Evolutionary conservation across 2,888 invertebrate genomes (phyloP).

Genomic region (Oscheius myriophilus): DNA sequence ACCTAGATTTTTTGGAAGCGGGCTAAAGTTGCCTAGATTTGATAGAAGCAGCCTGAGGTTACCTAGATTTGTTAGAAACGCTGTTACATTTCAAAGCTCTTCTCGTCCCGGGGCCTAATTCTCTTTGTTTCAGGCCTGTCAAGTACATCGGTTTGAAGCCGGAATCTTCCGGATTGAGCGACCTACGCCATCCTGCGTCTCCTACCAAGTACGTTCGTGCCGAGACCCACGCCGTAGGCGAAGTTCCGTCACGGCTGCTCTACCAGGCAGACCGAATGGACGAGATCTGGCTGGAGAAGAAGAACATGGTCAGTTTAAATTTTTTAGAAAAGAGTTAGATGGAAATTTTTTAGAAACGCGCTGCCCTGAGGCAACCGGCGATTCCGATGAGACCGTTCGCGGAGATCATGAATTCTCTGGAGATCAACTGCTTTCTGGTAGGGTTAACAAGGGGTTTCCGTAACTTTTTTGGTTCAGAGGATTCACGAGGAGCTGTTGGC

Average conservation of each 20-base stretch:
- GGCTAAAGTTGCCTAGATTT: no score
- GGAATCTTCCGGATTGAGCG: conserved; percentile 2
- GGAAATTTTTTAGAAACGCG: conserved; percentile 24
- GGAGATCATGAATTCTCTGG: conserved; percentile 49
- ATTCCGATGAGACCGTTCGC: conserved; percentile 34
- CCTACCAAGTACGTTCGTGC: conserved; percentile 12
- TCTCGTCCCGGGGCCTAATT: background rate
- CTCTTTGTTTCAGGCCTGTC: conserved; percentile 8
- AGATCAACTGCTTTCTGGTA: conserved; percentile 48
- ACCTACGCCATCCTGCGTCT: conserved; percentile 4
- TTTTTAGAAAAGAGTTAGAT: background rate
- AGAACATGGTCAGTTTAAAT: conserved; percentile 25
- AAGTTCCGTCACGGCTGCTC: conserved; percentile 14
- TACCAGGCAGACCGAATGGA: conserved; percentile 46
- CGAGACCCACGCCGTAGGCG: conserved; percentile 13
- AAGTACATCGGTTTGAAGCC: conserved; percentile 28
- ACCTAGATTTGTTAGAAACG: no score
- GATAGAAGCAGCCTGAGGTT: no score
- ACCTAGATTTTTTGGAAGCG: no score
- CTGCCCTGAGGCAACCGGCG: background rate
- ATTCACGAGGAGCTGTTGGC: conserved; percentile 51
- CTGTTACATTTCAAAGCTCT: no score
- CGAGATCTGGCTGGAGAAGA: conserved; percentile 34
- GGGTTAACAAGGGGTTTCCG: background rate
- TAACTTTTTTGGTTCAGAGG: conserved; percentile 18